Evolutionary conservation across 2,888 invertebrate genomes (phyloP), one percentile per base, ranked within the genome.

Genomic region (Cantharis flavilabris): DNA sequence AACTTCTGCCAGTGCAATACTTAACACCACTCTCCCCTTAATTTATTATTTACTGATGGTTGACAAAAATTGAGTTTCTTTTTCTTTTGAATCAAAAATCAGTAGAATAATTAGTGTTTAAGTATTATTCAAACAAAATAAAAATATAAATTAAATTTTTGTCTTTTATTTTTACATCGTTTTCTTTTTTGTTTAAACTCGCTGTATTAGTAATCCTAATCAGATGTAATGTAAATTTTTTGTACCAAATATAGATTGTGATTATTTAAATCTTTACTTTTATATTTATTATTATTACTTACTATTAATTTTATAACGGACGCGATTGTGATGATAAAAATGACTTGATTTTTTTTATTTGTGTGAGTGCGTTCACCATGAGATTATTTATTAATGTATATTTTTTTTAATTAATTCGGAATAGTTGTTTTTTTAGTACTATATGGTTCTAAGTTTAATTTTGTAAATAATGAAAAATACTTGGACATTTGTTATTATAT

Each of bases 1-100:
- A 84, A 86, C 84, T 84, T 85, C 84, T 67, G 87, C 87, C 87
- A 87, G 87, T 87, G 87, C 87, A 87, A 88, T 87, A 87, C 86
- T 87, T 87, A 49, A 87, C 86, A 86, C 81, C 81, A 83, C 83
- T 83, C 83, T 83, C 83, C 26, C 83, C 83, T 83, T 83, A 82
- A 83, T 83, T 83, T 83, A 83, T 83, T 83, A 82, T 81, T 82
- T 81, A 82, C 65, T 67, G 65, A 67, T 67, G 5, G 23, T 49
- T 49, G 49, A 49, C n/a, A 49, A 49, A 49, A 49, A 49, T 49
- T 49, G 26, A 67, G 23, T 67, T 67, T 67, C n/a, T 67, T 49
- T 49, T 49, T 64, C 23, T 77, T 80, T 80, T 79, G 78, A 78
- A 77, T 75, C 72, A 77, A 75, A 67, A 67, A 67, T 67, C 65